phyloP scores from a whole-genome alignment of 2,113 vertebrate genomes.

The Saguinus midas region DNA sequence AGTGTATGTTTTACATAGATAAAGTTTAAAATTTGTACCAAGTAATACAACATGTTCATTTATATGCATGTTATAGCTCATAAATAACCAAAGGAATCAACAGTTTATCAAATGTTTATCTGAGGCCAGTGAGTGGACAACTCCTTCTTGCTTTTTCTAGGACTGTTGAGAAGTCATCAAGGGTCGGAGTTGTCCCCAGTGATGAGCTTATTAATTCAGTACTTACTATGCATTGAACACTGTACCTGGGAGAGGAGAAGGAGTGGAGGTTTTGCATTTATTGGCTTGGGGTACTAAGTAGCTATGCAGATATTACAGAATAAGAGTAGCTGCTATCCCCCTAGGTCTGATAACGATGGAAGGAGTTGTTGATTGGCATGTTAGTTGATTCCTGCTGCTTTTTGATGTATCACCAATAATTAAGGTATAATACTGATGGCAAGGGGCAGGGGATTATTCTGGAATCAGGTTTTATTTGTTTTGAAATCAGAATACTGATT shows the following conservation, averaged over 20 bases:
- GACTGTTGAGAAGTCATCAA: background rate
- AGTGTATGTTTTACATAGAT: conserved; percentile 24
- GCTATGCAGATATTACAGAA: background rate
- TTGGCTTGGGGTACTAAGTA: background rate
- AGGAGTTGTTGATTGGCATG: background rate
- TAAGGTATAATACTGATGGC: background rate
- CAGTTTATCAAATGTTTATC: conserved; percentile 42
- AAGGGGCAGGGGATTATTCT: background rate
- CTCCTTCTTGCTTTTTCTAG: background rate
- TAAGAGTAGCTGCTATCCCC: background rate
- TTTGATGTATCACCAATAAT: background rate
- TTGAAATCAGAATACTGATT: conserved; percentile 9
- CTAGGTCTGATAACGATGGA: background rate
- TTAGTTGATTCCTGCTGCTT: background rate
- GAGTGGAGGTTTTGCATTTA: background rate
- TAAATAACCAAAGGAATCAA: conserved; percentile 60
- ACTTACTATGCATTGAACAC: background rate
- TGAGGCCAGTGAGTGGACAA: conserved; percentile 29
- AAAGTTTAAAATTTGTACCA: conserved; percentile 39
- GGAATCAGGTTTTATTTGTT: background rate
- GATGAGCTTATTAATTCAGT: background rate
- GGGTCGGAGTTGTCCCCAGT: background rate
- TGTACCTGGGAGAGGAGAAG: background rate
- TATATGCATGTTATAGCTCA: conserved; percentile 41
- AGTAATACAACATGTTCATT: conserved; percentile 34